These are phyloP conservation scores for Sciaenops ocellatus DNA, from an alignment of 2,797 vertebrate species.

Conservation along the genomic window DNA sequence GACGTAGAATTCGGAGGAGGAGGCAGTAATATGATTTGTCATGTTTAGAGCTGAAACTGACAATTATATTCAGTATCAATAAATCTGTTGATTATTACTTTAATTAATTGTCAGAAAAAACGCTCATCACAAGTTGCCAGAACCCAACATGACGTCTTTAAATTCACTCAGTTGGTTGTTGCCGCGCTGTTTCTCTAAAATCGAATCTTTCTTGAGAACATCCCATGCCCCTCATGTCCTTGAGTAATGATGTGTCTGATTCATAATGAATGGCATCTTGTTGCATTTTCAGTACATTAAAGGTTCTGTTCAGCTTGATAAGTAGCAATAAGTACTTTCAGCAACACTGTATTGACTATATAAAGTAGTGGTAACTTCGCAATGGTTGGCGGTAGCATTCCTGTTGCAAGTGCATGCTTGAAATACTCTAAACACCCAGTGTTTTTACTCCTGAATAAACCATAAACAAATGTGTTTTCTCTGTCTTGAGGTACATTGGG, in stretches of 20 bases:
- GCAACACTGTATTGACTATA: not conserved
- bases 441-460: slow-evolving; percentile 1
- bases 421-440: not conserved
- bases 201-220: not conserved
- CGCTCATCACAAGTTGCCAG: no score
- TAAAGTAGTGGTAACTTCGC: not conserved
- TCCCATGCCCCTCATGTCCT: not conserved
- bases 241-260: not conserved
- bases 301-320: not conserved
- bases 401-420: not conserved
- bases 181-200: not conserved
- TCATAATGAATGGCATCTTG: not conserved
- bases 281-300: not conserved
- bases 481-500: not conserved
- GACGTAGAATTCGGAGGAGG: no score
- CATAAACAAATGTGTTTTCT: not conserved
- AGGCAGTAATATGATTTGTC: no score
- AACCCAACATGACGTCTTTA: no score
- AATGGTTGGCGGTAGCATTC: not conserved
- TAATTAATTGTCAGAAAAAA: no score
- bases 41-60: no score
- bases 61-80: no score
- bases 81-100: no score
- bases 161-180: no score
- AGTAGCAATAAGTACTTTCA: not conserved